Evolutionary conservation across 2,113 vertebrate species (phyloP).

Genomic region (Setophaga kirtlandii): DNA sequence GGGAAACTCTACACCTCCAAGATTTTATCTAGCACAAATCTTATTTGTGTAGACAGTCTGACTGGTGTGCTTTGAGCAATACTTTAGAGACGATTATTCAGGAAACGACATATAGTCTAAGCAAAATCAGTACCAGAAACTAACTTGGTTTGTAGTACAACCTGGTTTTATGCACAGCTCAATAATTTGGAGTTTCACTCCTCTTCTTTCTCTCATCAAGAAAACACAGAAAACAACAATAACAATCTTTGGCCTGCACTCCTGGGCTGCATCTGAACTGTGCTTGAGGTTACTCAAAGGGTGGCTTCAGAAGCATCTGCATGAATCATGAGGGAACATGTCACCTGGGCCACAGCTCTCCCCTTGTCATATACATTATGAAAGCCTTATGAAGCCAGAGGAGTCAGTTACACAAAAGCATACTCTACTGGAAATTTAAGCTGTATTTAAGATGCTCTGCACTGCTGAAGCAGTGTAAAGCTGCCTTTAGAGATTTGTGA

Average conservation of each 20-base stretch:
- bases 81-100: neutral
- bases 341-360: neutral
- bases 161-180: neutral
- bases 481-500: slow-evolving; percentile 29
- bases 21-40: neutral
- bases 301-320: neutral
- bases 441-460: slow-evolving; percentile 30
- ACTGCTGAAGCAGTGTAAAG: slow-evolving; percentile 37
- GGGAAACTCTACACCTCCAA: neutral
- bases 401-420: slow-evolving; percentile 7
- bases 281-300: neutral
- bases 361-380: neutral
- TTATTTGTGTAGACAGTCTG: neutral
- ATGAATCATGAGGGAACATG: neutral
- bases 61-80: neutral
- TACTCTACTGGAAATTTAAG: slow-evolving; percentile 16
- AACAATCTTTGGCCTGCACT: neutral
- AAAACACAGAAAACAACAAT: neutral
- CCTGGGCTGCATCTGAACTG: neutral
- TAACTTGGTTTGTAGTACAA: neutral
- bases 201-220: neutral
- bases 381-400: neutral
- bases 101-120: neutral
- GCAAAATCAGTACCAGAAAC: neutral
- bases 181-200: neutral